A percentile compares a stretch with the other conserved stretches of the same genome.
Evolutionary conservation across 1,140 invertebrate species (phyloP).

Genomic region (Ceratitis capitata): DNA sequence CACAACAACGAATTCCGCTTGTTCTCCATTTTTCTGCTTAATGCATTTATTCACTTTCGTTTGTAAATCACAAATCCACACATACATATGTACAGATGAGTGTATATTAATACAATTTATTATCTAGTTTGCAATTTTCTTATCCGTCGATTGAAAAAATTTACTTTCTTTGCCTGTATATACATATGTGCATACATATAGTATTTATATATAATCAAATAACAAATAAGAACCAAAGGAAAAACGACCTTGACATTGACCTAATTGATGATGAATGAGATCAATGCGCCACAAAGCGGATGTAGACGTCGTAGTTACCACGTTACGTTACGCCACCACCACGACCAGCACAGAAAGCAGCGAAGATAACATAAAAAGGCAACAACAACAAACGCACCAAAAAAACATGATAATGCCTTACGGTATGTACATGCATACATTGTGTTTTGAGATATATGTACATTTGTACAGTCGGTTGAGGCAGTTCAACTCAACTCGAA

Average conservation of each 20-base stretch:
- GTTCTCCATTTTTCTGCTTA: too few species aligned
- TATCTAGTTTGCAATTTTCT: too few species aligned
- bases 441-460: background rate
- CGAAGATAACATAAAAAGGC: background rate
- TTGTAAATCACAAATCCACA: too few species aligned
- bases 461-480: background rate
- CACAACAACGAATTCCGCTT: too few species aligned
- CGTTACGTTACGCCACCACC: background rate
- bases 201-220: background rate
- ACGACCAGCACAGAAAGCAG: background rate
- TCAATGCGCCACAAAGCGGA: constrained; percentile 26
- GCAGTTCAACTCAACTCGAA: constrained; percentile 1
- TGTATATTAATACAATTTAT: too few species aligned
- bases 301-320: background rate
- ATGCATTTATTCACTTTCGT: too few species aligned
- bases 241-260: constrained; percentile 39
- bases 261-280: constrained; percentile 40
- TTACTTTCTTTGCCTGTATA: too few species aligned
- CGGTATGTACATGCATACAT: background rate
- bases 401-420: constrained; percentile 12
- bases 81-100: too few species aligned
- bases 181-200: background rate
- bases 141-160: too few species aligned
- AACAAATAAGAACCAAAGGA: background rate
- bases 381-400: background rate